Evolutionary conservation across 2,113 vertebrate genomes (phyloP).

Genomic region (Vulpes vulpes): DNA sequence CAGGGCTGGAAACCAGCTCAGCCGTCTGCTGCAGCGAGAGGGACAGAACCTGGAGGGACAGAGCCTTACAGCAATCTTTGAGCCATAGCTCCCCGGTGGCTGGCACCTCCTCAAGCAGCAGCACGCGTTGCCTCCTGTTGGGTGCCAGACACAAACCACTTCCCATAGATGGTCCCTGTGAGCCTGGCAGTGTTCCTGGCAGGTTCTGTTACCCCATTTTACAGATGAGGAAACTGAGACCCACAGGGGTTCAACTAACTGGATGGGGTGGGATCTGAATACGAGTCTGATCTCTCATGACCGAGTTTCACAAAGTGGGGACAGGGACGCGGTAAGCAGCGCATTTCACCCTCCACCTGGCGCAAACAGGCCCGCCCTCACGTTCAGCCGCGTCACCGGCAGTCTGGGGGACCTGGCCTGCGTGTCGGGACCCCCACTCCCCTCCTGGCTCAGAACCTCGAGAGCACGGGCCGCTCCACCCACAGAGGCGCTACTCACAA

Average conservation of each 20-base stretch:
- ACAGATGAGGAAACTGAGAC: neutral
- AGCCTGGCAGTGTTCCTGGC: neutral
- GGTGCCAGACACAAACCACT: rapidly evolving
- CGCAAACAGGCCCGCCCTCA: rapidly evolving
- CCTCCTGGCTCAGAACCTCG: neutral
- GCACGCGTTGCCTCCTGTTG: rapidly evolving
- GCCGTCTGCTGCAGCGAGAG: neutral
- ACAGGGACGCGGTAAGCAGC: rapidly evolving
- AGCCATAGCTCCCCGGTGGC: rapidly evolving
- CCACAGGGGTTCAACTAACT: rapidly evolving
- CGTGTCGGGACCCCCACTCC: neutral
- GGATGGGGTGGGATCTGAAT: neutral
- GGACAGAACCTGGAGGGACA: neutral
- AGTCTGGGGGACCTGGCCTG: neutral
- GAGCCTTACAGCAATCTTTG: rapidly evolving
- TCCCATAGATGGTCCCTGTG: rapidly evolving
- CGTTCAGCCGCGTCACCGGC: neutral
- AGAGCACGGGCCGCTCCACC: neutral
- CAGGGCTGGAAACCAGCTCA: neutral
- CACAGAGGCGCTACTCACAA: neutral
- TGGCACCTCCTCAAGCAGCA: rapidly evolving
- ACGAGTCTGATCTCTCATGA: neutral
- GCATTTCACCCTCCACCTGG: rapidly evolving
- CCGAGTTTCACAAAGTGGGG: neutral
- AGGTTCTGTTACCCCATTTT: neutral